Base-by-base conservation (phyloP, 2,797 vertebrate genomes). In the Podarcis siculus region DNA sequence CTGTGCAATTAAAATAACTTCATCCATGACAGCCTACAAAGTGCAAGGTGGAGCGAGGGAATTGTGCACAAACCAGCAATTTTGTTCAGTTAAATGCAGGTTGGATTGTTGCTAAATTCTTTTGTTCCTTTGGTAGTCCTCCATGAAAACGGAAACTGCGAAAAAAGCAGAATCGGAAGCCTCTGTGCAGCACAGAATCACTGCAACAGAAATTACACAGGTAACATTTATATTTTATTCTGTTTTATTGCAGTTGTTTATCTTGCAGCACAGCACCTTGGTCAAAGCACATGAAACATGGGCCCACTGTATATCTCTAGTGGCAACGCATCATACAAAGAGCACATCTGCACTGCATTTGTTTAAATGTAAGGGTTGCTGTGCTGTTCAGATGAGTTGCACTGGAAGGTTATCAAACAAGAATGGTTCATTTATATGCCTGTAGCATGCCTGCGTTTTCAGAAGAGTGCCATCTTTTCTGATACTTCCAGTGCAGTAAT, bases 151-250 rank as follows among this genome's bases (percentile, higher is more conserved):
- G 0, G 98, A 98, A 7, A 90, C 97, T 90, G 97, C 89, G 83
- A 98, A 97, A 97, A 98, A 97, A 95, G 92, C 96, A 0, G 97
- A 98, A 85, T 89, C 94, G 8, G 98, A 96, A 45, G 86, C 95
- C 7, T 97, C 97, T 10, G 42, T 96, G n/a, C 96, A 96, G 79
- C 95, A 93, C 27, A 96, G 84, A 87, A 45, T 95, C 78, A 82
- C 93, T 90, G 85, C 95, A 89, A 89, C 91, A 71, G 95, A 97
- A 8, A 45, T 87, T 64, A 94, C 96, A 78, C 97, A 98, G 98
- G 98, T 99, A 97, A 95, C 0, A 0, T 21, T 23, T 8, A 4
- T 25, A 75, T 49, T n/a, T 64, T 79, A 32, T 7, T 69, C 9
- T 25, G 32, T 25, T 89, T 45, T 25, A 21, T 15, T 32, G 35